Evolutionary conservation across 2,797 vertebrate species (phyloP), one percentile per base, ranked within the genome.

Genomic region (Pristis pectinata): DNA sequence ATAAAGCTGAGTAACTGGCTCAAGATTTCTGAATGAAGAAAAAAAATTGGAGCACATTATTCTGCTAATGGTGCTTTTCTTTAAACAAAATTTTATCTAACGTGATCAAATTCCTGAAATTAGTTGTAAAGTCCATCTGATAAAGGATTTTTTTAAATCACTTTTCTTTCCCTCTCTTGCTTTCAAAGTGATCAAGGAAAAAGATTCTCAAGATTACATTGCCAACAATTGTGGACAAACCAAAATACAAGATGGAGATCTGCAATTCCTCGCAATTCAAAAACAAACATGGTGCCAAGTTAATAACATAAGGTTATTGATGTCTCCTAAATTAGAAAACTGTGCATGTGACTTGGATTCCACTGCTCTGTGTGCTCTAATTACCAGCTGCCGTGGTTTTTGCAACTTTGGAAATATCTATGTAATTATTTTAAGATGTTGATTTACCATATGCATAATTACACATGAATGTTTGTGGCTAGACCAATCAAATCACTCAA

Each of bases 1-100:
- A 0, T 99, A 99, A 17, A 99, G 95, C 97, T 99, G 99, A 0
- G 98, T 99, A 30, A 99, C 98, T 0, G 98, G 99, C 95, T 97
- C 98, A 95, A 99, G 97, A 95, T 59, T 98, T 97, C 98, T 99
- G 96, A 94, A 95, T 59, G 49, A 80, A 82, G 34, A 82, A 64
- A 49, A 10, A 49, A 93, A 7, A 76, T 53, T 77, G 41, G 34
- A 83, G 53, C n/a, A 94, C 80, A 87, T 76, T 64, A 70, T 67
- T 91, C 64, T 0, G 64, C 22, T 22, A 2, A 67, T 41, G 37
- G 15, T 37, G 22, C 37, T 22, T 61, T 59, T n/a, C 10, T 89
- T 11, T 9, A 24, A 67, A 67, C 61, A 9, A 91, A 6, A 91
- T 4, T 41, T 91, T 67, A 0, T 41, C 34, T 13, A 41, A 59